Conservation (phyloP, 2,888 invertebrate genomes). For the Prenolepis imparis region DNA sequence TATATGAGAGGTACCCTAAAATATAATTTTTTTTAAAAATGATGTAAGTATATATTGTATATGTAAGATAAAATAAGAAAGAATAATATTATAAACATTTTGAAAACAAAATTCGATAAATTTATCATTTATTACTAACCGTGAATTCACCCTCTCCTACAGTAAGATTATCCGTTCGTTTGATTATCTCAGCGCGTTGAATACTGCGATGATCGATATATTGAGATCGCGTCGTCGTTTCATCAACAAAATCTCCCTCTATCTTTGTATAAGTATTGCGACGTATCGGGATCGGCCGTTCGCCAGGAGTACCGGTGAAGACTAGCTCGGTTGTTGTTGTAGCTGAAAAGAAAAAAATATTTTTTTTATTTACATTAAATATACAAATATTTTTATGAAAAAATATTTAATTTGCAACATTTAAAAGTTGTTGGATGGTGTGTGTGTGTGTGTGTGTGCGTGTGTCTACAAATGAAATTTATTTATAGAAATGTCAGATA, state of each 20-base stretch:
- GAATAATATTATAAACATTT: neutral
- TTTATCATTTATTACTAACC: conserved; percentile 75
- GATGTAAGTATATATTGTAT: neutral
- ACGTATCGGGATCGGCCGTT: conserved; percentile 89
- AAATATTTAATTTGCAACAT: neutral
- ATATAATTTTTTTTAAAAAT: neutral
- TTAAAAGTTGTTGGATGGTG: neutral
- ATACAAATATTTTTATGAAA: neutral
- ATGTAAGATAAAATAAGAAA: neutral
- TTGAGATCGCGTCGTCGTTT: conserved; percentile 90
- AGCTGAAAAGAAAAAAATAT: conserved; percentile 86
- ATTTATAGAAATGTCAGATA: neutral
- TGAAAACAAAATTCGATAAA: neutral
- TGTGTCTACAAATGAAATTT: neutral
- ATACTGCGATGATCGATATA: conserved; percentile 89
- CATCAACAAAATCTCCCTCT: conserved; percentile 91
- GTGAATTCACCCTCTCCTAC: conserved; percentile 88
- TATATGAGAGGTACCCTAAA: conserved; percentile 82
- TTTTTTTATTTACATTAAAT: neutral
- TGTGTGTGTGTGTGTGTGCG: neutral
- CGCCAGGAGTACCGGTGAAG: conserved; percentile 90
- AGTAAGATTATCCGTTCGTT: conserved; percentile 90
- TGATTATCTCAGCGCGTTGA: conserved; percentile 89
- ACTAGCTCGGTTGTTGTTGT: conserved; percentile 90
- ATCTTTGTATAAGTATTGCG: conserved; percentile 93